Evolutionary conservation across 2,797 vertebrate genomes (phyloP).

Genomic region (Acropternis orthonyx): DNA sequence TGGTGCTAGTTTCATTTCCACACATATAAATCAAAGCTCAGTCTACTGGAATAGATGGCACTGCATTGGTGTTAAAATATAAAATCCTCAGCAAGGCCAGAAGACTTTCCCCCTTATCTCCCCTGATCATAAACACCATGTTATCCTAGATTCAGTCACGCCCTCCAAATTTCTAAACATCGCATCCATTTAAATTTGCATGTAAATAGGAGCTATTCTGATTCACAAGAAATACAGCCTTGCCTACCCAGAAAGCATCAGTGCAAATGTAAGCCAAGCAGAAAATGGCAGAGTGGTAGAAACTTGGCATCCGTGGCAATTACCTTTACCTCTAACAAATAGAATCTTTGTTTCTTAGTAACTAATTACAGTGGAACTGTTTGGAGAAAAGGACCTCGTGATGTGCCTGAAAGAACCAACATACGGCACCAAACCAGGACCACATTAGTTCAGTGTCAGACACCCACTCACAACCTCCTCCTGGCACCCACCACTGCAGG

Average conservation of each 20-base stretch:
- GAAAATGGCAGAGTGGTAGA: not conserved
- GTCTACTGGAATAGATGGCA: constrained; percentile 13
- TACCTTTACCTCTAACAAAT: constrained; percentile 16
- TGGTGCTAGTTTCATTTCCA: constrained; percentile 39
- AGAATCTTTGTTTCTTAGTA: not conserved
- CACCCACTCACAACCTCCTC: not conserved
- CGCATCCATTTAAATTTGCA: constrained; percentile 12
- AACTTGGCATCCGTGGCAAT: not conserved
- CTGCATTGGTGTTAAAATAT: not conserved
- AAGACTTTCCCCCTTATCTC: not conserved
- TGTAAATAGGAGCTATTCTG: constrained; percentile 9
- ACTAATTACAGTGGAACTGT: constrained; percentile 1
- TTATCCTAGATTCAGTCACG: not conserved
- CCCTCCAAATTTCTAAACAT: constrained; percentile 29
- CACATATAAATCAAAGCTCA: constrained; percentile 42
- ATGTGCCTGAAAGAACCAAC: not conserved
- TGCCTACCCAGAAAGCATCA: not conserved
- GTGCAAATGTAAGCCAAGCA: not conserved
- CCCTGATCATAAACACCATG: not conserved
- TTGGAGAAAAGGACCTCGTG: not conserved
- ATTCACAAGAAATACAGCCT: constrained; percentile 8
- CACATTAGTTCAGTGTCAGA: rapidly evolving
- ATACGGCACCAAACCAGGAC: rapidly evolving
- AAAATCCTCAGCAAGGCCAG: not conserved
- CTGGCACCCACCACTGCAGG: not conserved